phyloP scores from a whole-genome alignment of 1,140 invertebrate genomes.

The Thrips palmi region DNA sequence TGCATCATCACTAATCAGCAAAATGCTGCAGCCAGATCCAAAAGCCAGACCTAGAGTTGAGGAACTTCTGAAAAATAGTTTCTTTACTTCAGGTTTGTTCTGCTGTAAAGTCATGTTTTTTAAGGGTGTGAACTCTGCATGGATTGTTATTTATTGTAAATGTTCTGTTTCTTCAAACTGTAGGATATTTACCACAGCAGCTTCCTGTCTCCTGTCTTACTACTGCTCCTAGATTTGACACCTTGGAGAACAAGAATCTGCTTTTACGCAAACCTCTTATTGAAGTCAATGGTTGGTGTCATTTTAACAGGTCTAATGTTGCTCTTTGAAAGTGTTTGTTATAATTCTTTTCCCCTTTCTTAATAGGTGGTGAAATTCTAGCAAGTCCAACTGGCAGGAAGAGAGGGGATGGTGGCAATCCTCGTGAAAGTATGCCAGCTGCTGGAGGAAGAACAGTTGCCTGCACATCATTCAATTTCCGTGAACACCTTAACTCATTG shows the following conservation, averaged over 20 bases:
- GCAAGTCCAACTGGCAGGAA: not conserved
- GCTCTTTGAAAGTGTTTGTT: too few species aligned
- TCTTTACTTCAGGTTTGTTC: constrained; percentile 33
- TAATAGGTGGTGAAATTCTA: not conserved
- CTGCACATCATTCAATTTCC: too few species aligned
- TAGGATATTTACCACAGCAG: constrained; percentile 63
- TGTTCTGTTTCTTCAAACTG: constrained; percentile 30
- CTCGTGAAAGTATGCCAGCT: too few species aligned
- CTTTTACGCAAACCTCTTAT: constrained; percentile 40
- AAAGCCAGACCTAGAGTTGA: constrained; percentile 56
- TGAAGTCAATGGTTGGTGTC: constrained; percentile 37
- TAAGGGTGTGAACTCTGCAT: not conserved
- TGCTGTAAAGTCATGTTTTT: constrained; percentile 9
- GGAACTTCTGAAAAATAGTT: constrained; percentile 54
- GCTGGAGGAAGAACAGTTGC: too few species aligned
- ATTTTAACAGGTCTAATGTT: not conserved
- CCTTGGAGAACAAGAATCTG: constrained; percentile 32
- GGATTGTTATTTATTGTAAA: constrained; percentile 3
- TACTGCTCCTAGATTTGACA: constrained; percentile 72
- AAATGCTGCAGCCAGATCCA: constrained; percentile 71
- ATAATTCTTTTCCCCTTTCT: too few species aligned
- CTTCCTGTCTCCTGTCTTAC: constrained; percentile 80
- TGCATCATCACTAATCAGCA: constrained; percentile 63
- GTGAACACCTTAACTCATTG: too few species aligned
- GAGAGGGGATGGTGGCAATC: too few species aligned